Evolutionary conservation across 2,797 vertebrate genomes (phyloP).

Genomic region (Smutsia temminckii): DNA sequence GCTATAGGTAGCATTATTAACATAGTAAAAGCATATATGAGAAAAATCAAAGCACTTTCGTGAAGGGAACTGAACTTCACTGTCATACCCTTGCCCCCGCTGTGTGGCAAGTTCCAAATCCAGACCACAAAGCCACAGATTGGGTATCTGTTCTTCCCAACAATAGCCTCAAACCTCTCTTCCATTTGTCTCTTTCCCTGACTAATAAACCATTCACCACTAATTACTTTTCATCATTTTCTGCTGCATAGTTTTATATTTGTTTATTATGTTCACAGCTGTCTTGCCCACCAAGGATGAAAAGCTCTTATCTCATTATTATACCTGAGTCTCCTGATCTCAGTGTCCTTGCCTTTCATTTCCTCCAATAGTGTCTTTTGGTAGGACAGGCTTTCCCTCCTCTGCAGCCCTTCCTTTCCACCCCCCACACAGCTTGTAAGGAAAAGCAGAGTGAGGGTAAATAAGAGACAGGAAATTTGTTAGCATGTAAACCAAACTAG

Average conservation of each 20-base stretch:
- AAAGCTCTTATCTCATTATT: constrained; percentile 59
- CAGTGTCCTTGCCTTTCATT: background rate
- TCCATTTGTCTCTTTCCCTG: constrained; percentile 34
- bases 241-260: constrained; percentile 60
- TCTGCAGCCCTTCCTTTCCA: background rate
- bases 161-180: background rate
- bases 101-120: background rate
- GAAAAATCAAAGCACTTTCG: background rate
- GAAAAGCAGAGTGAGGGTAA: background rate
- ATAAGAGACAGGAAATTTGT: background rate
- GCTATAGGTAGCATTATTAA: background rate
- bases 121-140: background rate
- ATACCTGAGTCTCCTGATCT: background rate
- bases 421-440: background rate
- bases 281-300: constrained; percentile 51
- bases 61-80: background rate
- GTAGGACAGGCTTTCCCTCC: background rate
- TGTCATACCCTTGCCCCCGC: background rate
- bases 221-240: constrained; percentile 69
- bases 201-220: constrained; percentile 58
- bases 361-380: background rate
- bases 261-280: constrained; percentile 63
- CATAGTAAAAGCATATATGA: background rate
- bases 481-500: background rate
- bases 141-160: background rate